These are phyloP conservation scores for Rhizomys pruinosus DNA, from an alignment of 2,113 vertebrate species.

Conservation along the genomic window DNA sequence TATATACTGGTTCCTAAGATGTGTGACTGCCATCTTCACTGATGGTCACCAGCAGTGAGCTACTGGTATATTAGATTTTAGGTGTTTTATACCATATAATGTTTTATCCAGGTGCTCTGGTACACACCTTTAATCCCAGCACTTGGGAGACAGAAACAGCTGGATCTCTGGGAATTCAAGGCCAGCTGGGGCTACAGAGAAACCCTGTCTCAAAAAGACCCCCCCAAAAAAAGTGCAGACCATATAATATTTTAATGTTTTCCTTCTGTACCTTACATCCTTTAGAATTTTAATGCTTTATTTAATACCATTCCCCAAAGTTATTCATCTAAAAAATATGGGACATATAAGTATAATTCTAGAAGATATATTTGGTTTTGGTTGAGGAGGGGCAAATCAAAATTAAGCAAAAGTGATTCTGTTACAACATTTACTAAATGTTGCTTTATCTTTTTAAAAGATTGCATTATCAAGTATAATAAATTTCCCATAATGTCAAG, in stretches of 20 bases:
- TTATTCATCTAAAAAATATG: background rate
- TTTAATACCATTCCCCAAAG: background rate
- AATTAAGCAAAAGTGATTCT: background rate
- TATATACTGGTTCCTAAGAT: background rate
- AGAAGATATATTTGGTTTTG: background rate
- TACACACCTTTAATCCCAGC: too few relatives aligned
- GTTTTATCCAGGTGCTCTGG: too few relatives aligned
- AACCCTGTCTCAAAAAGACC: too few relatives aligned
- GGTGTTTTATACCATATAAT: background rate
- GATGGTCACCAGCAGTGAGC: background rate
- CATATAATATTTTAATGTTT: background rate
- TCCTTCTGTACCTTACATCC: background rate
- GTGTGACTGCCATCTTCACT: background rate
- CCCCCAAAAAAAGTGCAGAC: too few relatives aligned
- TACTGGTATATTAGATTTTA: background rate
- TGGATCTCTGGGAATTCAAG: too few relatives aligned
- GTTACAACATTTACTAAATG: background rate
- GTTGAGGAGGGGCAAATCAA: background rate
- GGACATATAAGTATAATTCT: background rate
- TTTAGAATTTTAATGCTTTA: background rate
- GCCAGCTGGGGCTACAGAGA: too few relatives aligned
- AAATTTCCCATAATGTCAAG: background rate
- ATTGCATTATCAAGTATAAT: background rate
- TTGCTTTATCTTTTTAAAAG: conserved; percentile 11
- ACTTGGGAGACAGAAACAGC: too few relatives aligned